These are phyloP conservation scores for Myiotriccus ornatus DNA, from an alignment of 2,797 vertebrate species.

Conservation along the genomic window DNA sequence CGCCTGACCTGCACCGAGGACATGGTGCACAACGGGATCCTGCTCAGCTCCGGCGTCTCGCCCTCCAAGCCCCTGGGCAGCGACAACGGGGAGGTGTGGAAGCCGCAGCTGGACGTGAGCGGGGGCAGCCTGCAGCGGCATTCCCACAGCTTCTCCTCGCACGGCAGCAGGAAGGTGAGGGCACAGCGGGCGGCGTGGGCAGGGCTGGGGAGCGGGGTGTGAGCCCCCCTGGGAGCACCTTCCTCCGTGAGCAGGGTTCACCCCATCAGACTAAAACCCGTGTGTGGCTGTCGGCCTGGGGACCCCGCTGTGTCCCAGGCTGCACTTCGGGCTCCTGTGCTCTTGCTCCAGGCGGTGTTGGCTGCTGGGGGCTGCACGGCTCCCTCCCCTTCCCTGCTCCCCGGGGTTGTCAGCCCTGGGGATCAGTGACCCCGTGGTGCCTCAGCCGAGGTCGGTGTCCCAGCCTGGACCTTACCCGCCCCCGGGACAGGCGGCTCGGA, in stretches of 20 bases:
- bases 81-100: conserved; percentile 79
- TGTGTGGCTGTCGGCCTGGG: accelerated
- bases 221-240: accelerated
- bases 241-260: accelerated
- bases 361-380: neutral
- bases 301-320: accelerated
- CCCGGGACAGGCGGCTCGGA: accelerated
- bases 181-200: accelerated
- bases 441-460: neutral
- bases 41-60: neutral
- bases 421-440: accelerated
- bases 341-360: accelerated
- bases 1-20: conserved; percentile 84
- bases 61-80: conserved; percentile 63
- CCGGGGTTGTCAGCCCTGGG: neutral
- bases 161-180: conserved; percentile 86
- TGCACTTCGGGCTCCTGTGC: accelerated
- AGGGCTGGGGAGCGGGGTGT: neutral
- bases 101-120: conserved; percentile 72
- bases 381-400: accelerated
- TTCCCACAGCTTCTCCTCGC: conserved; percentile 79
- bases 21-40: conserved; percentile 78
- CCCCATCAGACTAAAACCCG: accelerated
- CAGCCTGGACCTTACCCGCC: neutral
- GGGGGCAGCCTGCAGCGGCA: conserved; percentile 75